Base-by-base conservation (phyloP, 1,140 invertebrate genomes). In the Drosophila ogumai region DNA sequence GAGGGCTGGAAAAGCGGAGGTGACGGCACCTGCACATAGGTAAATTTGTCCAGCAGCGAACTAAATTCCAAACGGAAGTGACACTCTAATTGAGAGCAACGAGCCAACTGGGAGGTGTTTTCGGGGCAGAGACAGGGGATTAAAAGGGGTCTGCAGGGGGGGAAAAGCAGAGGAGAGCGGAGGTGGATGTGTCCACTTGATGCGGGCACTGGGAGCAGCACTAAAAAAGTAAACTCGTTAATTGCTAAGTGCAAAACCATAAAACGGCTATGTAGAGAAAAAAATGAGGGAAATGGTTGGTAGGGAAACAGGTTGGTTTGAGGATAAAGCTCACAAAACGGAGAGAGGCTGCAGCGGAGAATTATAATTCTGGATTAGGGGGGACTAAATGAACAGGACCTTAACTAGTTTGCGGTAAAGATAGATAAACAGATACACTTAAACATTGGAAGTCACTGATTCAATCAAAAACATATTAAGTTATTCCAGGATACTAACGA, bases 221-320 rank as follows among this genome's bases (percentile, higher is more conserved):
- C 55, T 78, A 79, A 82, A 67, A 82, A 71, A 79, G 81, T 82
- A 82, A 82, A 82, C 81, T 82, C 71, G 81, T 82, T 82, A 82
- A 82, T 82, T 82, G 81, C 81, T 82, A 79, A 82, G 80, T 82
- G 80, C 81, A 82, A 82, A 79, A 67, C 75, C 80, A 79, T 82
- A 82, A 82, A 82, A 82, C 65, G 75, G 65, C 65, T 64, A 55
- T 57, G 6, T 34, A 56, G 19, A 31, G 44, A n/a, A 69, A 43
- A 65, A 54, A 5, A 7, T 22, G 31, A 10, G 12, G 28, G 19
- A 61, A 55, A 36, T 54, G 46, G 15, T 49, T 49, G 58, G 10
- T 1, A 32, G 25, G 12, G 17, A 59, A 63, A 28, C 43, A 12
- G 54, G 34, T 25, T 41, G 46, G 55, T 12, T 52, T 38, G 25